A percentile compares a stretch with the other conserved stretches of the same genome.
Evolutionary conservation across 2,113 vertebrate genomes (phyloP).

Genomic region (Psephotus haematonotus): DNA sequence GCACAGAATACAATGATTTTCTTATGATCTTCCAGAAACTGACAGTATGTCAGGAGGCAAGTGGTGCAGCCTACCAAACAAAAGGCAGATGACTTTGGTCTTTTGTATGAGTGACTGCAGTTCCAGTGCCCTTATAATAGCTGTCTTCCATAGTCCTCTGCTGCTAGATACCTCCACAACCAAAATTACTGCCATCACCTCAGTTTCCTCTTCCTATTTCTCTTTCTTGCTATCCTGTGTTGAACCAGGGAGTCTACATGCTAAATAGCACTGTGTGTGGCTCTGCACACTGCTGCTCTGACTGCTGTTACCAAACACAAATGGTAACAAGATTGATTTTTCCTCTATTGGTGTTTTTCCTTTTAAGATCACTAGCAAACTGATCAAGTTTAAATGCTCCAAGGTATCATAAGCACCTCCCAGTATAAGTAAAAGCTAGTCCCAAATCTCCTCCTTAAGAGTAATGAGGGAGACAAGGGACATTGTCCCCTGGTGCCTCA

Average conservation of each 20-base stretch:
- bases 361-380: background rate
- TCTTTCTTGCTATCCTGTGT: background rate
- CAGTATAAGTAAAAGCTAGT: background rate
- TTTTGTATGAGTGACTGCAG: background rate
- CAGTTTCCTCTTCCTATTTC: background rate
- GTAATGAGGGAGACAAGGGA: background rate
- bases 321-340: background rate
- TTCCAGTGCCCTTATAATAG: background rate
- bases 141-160: background rate
- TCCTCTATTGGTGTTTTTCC: background rate
- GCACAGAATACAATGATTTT: constrained; percentile 32
- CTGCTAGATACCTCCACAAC: background rate
- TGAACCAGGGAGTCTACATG: background rate
- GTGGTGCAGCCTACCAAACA: background rate
- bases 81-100: background rate
- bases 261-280: background rate
- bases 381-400: background rate
- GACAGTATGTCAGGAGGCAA: background rate
- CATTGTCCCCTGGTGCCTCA: background rate
- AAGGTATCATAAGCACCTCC: background rate
- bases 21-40: constrained; percentile 46
- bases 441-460: background rate
- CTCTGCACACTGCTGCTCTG: background rate
- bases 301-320: background rate
- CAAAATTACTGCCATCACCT: background rate